These are phyloP conservation scores for Agrotis exclamationis DNA, from an alignment of 2,888 invertebrate genomes.

Conservation along the genomic window DNA sequence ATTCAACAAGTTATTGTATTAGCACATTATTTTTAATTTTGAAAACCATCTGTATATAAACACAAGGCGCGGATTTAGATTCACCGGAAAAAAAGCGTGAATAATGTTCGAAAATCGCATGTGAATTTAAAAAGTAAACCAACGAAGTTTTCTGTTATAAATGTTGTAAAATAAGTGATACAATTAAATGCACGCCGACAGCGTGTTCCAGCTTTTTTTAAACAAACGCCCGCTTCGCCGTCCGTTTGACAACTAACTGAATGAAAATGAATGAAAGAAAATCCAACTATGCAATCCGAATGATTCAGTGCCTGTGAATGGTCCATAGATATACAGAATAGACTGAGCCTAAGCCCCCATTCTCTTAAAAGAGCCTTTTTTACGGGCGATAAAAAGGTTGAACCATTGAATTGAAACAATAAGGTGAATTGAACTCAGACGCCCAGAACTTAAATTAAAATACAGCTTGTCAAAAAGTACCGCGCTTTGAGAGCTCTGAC, in stretches of 20 bases:
- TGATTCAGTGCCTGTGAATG: neutral
- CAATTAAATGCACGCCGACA: conserved; percentile 41
- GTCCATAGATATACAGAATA: neutral
- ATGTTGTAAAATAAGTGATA: conserved; percentile 21
- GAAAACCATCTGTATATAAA: conserved; percentile 4
- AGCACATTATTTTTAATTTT: conserved; percentile 52
- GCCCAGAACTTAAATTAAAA: too few species aligned
- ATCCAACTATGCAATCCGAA: neutral
- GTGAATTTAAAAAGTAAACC: conserved; percentile 1
- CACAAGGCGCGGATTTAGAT: conserved; percentile 5
- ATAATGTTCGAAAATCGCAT: neutral
- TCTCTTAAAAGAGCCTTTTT: too few species aligned
- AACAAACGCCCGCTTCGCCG: conserved; percentile 44
- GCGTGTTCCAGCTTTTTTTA: conserved; percentile 17
- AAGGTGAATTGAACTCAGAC: too few species aligned
- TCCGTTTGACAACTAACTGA: conserved; percentile 54
- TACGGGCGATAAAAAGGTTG: too few species aligned
- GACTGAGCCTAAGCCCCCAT: too few species aligned
- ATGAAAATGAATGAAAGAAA: conserved; percentile 7
- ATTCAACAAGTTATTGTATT: conserved; percentile 23
- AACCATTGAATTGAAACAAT: too few species aligned
- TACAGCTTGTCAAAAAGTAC: too few species aligned
- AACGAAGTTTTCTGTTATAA: conserved; percentile 54
- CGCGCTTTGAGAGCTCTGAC: too few species aligned
- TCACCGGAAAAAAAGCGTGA: conserved; percentile 7